Evolutionary conservation across 2,113 vertebrate species (phyloP), one percentile per base, ranked within the genome.

Genomic region (Coryphaenoides rupestris): DNA sequence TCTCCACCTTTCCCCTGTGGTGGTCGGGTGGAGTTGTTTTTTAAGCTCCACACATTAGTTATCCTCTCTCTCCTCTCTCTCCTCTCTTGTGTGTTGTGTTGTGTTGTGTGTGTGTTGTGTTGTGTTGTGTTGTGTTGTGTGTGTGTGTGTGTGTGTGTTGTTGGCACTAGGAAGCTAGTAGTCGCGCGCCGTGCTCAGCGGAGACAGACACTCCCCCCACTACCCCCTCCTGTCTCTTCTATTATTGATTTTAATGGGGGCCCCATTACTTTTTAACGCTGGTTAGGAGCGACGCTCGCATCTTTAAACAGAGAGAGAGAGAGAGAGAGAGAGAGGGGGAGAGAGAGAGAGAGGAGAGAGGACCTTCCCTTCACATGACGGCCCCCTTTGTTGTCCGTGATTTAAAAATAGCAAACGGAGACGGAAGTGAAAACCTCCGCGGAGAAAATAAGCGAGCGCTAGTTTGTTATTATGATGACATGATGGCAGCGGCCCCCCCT

Each of bases 241-340:
- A 86, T 87, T 87, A 86, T 87, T 84, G 57, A 84, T 69, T 62
- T 63, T 66, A 80, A 73, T 21, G 33, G 33, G 74, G 72, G 74
- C 62, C 67, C 74, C 33, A 40, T 74, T 70, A 56, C 74, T 69
- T 80, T 73, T 57, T 55, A 40, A 40, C n/a, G n/a, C n/a, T n/a
- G n/a, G 72, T 73, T 70, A 52, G 45, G 61, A 62, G 54, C 7
- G 23, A 21, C 1, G n/a, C 54, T 53, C 28, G 47, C 26, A 19
- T 73, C 52, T 65, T 33, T 68, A 57, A 65, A 14, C 68, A 17
- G 49, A 2, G 68, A 19, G 47, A 65, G 70, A 73, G 65, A 56
- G 71, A 73, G 24, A 26, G 24, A 26, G 24, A 26, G 24, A 26
- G 24, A 26, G 24, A 26, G 24, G 6, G 24, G 6, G 24, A 26